Conservation (phyloP, 2,113 vertebrate species). For the Phyllopteryx taeniolatus region DNA sequence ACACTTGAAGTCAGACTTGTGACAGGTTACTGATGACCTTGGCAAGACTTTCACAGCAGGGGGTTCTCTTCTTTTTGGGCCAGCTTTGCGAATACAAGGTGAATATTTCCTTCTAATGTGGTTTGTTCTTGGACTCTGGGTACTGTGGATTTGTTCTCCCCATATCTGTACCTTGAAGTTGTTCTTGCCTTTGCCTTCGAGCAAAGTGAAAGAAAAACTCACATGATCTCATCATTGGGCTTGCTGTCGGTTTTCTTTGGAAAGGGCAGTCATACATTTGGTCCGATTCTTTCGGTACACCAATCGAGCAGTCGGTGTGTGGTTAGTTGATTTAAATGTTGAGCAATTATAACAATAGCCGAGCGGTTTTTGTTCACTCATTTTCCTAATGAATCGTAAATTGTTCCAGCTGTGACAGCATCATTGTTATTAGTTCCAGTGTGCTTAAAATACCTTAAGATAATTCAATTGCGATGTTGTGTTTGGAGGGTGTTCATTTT, state of each 20-base stretch:
- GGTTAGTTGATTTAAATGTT: neutral
- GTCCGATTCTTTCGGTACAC: neutral
- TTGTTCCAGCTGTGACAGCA: neutral
- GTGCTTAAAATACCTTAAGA: neutral
- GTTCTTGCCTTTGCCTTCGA: neutral
- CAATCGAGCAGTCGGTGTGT: neutral
- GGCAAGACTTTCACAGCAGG: neutral
- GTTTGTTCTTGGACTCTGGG: conserved; percentile 17
- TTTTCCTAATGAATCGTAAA: neutral
- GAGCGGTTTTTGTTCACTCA: neutral
- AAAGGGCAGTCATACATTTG: too few species aligned
- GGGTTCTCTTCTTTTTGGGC: neutral
- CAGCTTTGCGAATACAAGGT: conserved; percentile 1
- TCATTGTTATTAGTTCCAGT: neutral
- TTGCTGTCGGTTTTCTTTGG: neutral
- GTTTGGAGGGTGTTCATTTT: neutral
- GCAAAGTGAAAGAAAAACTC: neutral
- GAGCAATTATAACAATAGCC: neutral
- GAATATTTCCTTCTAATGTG: conserved; percentile 32
- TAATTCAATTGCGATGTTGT: neutral
- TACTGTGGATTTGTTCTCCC: conserved; percentile 14
- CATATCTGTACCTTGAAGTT: conserved; percentile 4
- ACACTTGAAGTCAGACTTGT: conserved; percentile 5
- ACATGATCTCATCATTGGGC: neutral
- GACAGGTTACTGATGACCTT: neutral